Conservation (phyloP, 2,888 invertebrate species). For the Ectemnius lituratus region DNA sequence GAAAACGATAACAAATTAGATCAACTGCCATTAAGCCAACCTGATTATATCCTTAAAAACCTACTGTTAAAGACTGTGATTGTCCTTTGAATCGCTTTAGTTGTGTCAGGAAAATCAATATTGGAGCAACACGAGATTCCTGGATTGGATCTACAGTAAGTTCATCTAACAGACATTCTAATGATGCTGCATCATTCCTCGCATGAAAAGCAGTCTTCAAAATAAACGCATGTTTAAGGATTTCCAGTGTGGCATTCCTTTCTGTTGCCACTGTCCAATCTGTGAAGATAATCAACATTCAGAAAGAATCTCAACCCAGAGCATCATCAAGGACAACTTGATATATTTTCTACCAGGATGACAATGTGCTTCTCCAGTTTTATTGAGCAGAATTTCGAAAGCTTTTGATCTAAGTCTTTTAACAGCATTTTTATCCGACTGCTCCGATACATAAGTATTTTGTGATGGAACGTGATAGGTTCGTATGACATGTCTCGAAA, state of each 20-base stretch:
- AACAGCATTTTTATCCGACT: slow-evolving; percentile 49
- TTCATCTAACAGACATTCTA: slow-evolving; percentile 64
- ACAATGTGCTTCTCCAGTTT: slow-evolving; percentile 29
- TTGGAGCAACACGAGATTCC: slow-evolving; percentile 53
- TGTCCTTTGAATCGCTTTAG: slow-evolving; percentile 62
- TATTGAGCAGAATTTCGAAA: slow-evolving; percentile 73
- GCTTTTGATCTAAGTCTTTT: slow-evolving; percentile 67
- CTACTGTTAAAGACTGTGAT: slow-evolving; percentile 61
- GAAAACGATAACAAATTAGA: slow-evolving; percentile 16
- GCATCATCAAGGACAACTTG: no score
- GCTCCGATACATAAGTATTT: slow-evolving; percentile 40
- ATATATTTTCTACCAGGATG: slow-evolving; percentile 2
- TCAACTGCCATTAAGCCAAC: slow-evolving; percentile 7
- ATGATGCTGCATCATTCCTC: slow-evolving; percentile 58
- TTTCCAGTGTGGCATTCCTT: slow-evolving; percentile 68
- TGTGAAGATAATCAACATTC: slow-evolving; percentile 9
- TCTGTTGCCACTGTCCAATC: slow-evolving; percentile 35
- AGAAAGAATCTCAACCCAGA: background rate
- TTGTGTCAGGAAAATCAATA: slow-evolving; percentile 65
- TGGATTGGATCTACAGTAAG: slow-evolving; percentile 44
- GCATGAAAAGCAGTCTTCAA: slow-evolving; percentile 61
- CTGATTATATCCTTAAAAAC: background rate
- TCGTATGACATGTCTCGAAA: slow-evolving; percentile 64
- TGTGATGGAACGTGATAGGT: slow-evolving; percentile 37
- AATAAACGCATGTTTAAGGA: slow-evolving; percentile 70